These are phyloP conservation scores for Lampropteryx suffumata DNA, from an alignment of 2,888 invertebrate species.

Conservation along the genomic window DNA sequence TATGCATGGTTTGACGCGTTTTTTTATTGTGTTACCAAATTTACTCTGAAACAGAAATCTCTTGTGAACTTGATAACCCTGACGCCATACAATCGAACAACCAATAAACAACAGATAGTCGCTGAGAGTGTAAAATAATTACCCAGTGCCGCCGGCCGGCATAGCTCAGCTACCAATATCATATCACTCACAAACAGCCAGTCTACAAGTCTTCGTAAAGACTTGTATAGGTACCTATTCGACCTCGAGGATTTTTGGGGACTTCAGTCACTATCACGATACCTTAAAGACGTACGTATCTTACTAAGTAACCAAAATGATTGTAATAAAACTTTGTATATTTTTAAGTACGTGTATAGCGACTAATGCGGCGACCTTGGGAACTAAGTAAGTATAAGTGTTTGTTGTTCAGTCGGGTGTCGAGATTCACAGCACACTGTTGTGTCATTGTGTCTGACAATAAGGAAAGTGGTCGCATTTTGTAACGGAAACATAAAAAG, in stretches of 20 bases:
- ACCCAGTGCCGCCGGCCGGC: neutral
- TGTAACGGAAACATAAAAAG: neutral
- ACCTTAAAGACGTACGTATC: slow-evolving; percentile 12
- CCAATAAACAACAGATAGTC: neutral
- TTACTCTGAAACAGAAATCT: too few relatives aligned
- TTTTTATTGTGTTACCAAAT: too few relatives aligned
- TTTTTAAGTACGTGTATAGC: slow-evolving; percentile 24
- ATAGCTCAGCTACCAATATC: too few relatives aligned
- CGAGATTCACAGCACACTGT: slow-evolving; percentile 33
- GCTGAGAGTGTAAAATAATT: neutral
- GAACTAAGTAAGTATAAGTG: slow-evolving; percentile 26
- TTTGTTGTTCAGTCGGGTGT: slow-evolving; percentile 14
- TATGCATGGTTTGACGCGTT: too few relatives aligned
- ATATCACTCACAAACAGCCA: neutral
- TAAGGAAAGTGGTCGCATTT: slow-evolving; percentile 9
- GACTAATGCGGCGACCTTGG: slow-evolving; percentile 48
- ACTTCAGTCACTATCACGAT: slow-evolving; percentile 2
- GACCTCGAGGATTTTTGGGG: neutral
- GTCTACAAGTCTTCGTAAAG: neutral
- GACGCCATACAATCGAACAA: too few relatives aligned
- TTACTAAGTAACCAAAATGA: neutral
- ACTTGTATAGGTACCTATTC: too few relatives aligned
- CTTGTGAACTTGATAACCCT: too few relatives aligned
- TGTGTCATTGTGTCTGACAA: slow-evolving; percentile 31
- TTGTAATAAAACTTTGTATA: slow-evolving; percentile 2